Base-by-base conservation (phyloP, 2,888 invertebrate genomes). In the Leptarthrus brevirostris region DNA sequence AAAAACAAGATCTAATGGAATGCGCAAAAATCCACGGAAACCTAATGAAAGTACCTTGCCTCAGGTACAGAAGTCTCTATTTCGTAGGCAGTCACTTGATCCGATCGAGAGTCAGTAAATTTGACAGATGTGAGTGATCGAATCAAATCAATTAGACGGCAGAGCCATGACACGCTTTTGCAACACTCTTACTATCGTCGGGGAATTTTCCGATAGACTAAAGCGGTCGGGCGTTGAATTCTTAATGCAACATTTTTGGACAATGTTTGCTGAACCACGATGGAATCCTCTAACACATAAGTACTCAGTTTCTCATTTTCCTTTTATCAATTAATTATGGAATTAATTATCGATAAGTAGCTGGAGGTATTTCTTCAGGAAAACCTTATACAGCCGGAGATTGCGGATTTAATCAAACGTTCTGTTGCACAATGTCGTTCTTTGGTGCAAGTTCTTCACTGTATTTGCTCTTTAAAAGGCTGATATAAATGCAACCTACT, bases 291-390 rank as follows among this genome's bases (percentile, higher is more conserved):
- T 14, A 5, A 30, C 30, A 26, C 14, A 54, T 18, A 20, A 18
- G 6, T 52, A 52, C 1, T 52, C 18, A 52, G 10, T 52, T 18
- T 47, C 16, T 8, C 30, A 30, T 53, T 22, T 16, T 53, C 22
- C 53, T 18, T 53, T 53, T 54, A 54, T 54, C 54, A 54, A 24
- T 54, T 54, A 26, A 54, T 26, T 54, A 54, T 54, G 54, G 54
- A 54, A 54, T 54, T 54, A 24, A 54, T 54, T 54, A 54, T 6
- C 22, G 54, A 54, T 26, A 30, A 54, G 5, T 16, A 3, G 18
- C 8, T 5, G 26, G 3, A 6, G 30, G 4, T 26, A 14, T 26
- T 30, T 54, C 26, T 14, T 30, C 24, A 26, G 6, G 24, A 14
- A n/a, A 24, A 6, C 54, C 24, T 49, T 49, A 49, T 49, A 49